A percentile compares a stretch with the other conserved stretches of the same genome.
phyloP scores from a whole-genome alignment of 2,797 vertebrate genomes.

The Rhinella marina region DNA sequence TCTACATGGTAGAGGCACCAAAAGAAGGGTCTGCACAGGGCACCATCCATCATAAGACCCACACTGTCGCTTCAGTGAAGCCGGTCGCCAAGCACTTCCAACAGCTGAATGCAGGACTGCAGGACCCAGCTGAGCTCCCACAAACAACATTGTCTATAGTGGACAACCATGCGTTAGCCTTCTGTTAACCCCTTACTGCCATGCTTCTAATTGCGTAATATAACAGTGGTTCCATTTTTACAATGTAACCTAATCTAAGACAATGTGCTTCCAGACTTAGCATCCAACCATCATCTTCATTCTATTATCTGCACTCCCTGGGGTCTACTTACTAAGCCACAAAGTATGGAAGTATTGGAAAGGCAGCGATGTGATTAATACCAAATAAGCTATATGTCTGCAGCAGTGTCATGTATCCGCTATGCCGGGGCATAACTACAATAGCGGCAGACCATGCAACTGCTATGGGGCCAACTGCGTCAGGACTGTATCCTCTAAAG shows the following conservation, averaged over 20 bases:
- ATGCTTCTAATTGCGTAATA: neutral
- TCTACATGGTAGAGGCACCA: too few species aligned
- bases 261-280: constrained; percentile 20
- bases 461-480: too few species aligned
- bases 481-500: too few species aligned
- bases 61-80: neutral
- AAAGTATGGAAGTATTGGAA: constrained; percentile 25
- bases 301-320: constrained; percentile 32
- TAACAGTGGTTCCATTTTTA: constrained; percentile 10
- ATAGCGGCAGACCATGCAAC: too few species aligned
- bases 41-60: neutral
- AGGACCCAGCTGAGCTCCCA: neutral
- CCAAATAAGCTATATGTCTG: neutral
- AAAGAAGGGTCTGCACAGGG: neutral
- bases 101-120: neutral
- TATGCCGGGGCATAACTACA: too few species aligned
- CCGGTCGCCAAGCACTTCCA: neutral
- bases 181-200: neutral
- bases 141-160: neutral
- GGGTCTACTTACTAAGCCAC: constrained; percentile 21
- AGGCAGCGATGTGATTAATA: constrained; percentile 42
- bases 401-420: neutral
- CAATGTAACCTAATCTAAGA: constrained; percentile 1
- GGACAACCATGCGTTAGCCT: neutral
- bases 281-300: constrained; percentile 14